A percentile compares a stretch with the other conserved stretches of the same genome.
These are phyloP conservation scores for Ardeotis arabs DNA, from an alignment of 2,113 vertebrate genomes.

Conservation along the genomic window DNA sequence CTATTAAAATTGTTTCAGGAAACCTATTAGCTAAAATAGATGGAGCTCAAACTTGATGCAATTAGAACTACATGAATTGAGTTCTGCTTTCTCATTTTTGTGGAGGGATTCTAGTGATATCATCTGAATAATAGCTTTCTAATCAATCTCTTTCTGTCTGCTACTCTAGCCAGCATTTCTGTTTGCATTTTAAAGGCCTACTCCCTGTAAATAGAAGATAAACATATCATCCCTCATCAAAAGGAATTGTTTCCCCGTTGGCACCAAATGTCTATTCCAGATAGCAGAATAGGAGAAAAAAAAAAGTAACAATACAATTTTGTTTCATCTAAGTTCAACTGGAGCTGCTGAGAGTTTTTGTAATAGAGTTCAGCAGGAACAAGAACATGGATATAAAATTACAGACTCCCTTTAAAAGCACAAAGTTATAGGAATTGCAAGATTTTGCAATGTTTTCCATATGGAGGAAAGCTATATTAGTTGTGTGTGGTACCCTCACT, in stretches of 20 bases:
- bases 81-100: not conserved
- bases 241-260: not conserved
- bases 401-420: not conserved
- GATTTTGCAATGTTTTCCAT: not conserved
- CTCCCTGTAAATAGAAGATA: slow-evolving; percentile 4
- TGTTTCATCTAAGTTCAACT: not conserved
- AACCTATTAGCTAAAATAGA: not conserved
- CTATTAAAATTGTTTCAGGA: not conserved
- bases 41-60: not conserved
- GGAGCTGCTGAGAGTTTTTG: not conserved
- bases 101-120: not conserved
- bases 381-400: not conserved
- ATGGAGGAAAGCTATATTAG: not conserved
- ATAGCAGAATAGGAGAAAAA: not conserved
- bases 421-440: not conserved
- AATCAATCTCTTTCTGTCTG: not conserved
- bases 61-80: not conserved
- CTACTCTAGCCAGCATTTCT: not conserved
- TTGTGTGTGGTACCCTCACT: not conserved
- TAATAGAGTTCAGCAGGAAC: not conserved
- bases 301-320: not conserved
- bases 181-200: not conserved
- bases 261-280: not conserved
- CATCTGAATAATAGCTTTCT: slow-evolving; percentile 1
- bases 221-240: slow-evolving; percentile 16